A percentile compares a stretch with the other conserved stretches of the same genome.
These are phyloP conservation scores for Hirudo medicinalis DNA, from an alignment of 1,140 invertebrate species.

Conservation along the genomic window DNA sequence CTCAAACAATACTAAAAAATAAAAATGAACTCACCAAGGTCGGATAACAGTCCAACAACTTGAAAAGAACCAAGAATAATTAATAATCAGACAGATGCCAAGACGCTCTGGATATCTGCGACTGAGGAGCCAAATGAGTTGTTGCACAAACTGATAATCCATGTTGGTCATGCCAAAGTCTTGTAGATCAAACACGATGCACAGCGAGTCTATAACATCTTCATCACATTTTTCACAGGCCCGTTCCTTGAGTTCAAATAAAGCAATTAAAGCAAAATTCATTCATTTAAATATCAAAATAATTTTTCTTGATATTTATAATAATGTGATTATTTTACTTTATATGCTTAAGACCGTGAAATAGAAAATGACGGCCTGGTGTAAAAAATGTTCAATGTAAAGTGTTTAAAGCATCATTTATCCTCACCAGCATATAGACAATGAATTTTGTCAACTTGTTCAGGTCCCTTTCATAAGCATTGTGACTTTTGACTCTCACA, in stretches of 20 bases:
- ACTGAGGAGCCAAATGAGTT: constrained; percentile 59
- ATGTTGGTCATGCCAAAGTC: constrained; percentile 58
- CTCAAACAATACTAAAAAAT: background rate
- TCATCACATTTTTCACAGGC: constrained; percentile 62
- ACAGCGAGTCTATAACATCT: constrained; percentile 61
- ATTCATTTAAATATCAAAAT: no score
- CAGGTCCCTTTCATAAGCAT: constrained; percentile 54
- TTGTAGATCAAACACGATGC: constrained; percentile 60
- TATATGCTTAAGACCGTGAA: no score
- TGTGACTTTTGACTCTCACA: constrained; percentile 61
- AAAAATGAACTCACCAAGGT: constrained; percentile 48
- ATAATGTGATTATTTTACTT: no score
- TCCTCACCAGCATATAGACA: constrained; percentile 55
- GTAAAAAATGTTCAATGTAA: background rate
- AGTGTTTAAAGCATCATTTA: background rate
- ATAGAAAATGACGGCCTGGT: no score
- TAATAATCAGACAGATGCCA: constrained; percentile 57
- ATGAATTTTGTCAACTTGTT: constrained; percentile 62
- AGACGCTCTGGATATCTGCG: constrained; percentile 62
- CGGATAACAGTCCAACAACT: constrained; percentile 60
- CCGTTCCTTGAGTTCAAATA: constrained; percentile 48
- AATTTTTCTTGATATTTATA: no score
- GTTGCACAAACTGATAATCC: constrained; percentile 63
- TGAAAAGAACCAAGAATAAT: constrained; percentile 55
- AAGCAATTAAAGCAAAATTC: background rate